Conservation (phyloP, 2,797 vertebrate species). For the Podargus strigoides region DNA sequence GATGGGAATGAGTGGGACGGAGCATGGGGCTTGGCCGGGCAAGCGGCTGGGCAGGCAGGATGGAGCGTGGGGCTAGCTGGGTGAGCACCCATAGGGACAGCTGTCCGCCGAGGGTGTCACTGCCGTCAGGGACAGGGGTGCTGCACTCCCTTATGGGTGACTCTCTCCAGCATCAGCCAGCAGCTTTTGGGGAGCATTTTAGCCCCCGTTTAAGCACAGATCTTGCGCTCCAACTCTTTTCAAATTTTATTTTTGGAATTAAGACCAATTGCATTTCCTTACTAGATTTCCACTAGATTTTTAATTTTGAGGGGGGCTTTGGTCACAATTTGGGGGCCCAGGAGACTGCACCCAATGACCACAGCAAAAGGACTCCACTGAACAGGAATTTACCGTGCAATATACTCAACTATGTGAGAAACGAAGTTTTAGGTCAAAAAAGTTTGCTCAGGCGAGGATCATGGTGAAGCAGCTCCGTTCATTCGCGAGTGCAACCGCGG, state of each 20-base stretch:
- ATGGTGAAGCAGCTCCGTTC: too few species aligned
- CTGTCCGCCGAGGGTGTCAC: too few species aligned
- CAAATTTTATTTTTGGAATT: neutral
- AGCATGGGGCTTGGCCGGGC: too few species aligned
- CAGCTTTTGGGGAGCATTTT: too few species aligned
- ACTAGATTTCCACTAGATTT: too few species aligned
- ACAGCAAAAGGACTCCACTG: slow-evolving; percentile 94
- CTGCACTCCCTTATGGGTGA: neutral
- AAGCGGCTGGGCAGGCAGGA: too few species aligned
- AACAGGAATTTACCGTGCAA: slow-evolving; percentile 99
- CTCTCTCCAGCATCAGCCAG: neutral
- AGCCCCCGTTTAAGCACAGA: neutral
- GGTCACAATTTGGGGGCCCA: too few species aligned
- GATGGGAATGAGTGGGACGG: neutral
- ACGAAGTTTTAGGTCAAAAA: too few species aligned
- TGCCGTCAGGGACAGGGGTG: slow-evolving; percentile 42
- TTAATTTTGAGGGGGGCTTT: neutral
- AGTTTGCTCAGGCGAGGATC: too few species aligned
- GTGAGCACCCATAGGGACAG: too few species aligned
- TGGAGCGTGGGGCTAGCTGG: too few species aligned
- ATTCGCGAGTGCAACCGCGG: too few species aligned
- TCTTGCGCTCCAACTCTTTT: neutral
- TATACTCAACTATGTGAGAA: slow-evolving; percentile 87
- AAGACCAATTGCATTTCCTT: neutral
- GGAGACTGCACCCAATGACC: slow-evolving; percentile 38